phyloP scores from a whole-genome alignment of 1,140 invertebrate species.

The Neodiprion fabricii region DNA sequence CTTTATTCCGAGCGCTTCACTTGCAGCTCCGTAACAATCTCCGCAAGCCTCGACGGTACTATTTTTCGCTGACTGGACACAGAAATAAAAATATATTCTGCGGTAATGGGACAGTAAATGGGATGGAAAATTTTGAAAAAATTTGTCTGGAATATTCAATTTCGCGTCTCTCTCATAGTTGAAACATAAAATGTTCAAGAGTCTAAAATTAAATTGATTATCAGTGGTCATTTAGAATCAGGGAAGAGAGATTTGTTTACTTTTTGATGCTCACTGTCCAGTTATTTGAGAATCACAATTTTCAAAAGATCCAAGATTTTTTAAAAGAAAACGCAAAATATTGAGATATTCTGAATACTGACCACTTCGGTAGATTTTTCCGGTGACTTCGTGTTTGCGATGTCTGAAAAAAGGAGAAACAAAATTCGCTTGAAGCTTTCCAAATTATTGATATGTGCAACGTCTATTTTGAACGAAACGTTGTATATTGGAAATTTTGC shows the following conservation, averaged over 20 bases:
- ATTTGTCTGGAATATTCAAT: slow-evolving; percentile 21
- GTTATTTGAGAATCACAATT: too few species aligned
- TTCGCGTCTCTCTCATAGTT: slow-evolving; percentile 17
- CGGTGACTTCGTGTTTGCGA: slow-evolving; percentile 41
- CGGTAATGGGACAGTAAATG: too few species aligned
- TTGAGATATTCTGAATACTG: slow-evolving; percentile 25
- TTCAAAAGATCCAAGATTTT: neutral
- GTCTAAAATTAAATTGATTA: too few species aligned
- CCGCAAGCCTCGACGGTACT: slow-evolving; percentile 64
- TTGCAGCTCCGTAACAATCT: slow-evolving; percentile 87
- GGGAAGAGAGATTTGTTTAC: too few species aligned
- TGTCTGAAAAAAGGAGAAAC: slow-evolving; percentile 37
- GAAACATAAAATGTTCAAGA: neutral
- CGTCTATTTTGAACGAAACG: neutral
- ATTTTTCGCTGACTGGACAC: slow-evolving; percentile 56
- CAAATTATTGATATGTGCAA: neutral
- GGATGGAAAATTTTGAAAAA: slow-evolving; percentile 24
- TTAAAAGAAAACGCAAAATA: slow-evolving; percentile 12
- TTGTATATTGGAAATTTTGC: too few species aligned
- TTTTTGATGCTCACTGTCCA: too few species aligned
- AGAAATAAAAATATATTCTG: too few species aligned
- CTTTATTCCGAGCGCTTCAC: slow-evolving; percentile 67
- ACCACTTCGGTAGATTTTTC: slow-evolving; percentile 56
- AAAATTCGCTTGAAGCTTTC: slow-evolving; percentile 6
- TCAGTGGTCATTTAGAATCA: too few species aligned